These are phyloP conservation scores for Tragelaphus scriptus DNA, from an alignment of 2,113 vertebrate genomes.

Conservation along the genomic window DNA sequence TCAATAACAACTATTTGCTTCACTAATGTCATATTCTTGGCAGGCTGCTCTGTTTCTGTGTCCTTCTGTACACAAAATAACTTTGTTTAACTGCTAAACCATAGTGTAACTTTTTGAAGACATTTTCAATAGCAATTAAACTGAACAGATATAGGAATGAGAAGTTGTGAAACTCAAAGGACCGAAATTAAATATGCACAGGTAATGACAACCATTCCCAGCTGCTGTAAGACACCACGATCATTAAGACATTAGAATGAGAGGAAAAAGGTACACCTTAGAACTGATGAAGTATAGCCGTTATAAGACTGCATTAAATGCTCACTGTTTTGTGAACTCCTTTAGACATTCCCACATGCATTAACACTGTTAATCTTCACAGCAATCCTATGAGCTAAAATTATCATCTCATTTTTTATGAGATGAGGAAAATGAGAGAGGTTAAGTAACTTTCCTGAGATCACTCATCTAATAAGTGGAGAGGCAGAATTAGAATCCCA, in stretches of 20 bases:
- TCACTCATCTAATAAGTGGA: neutral
- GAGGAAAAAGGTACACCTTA: neutral
- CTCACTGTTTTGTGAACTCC: neutral
- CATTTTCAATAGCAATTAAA: neutral
- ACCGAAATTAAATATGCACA: neutral
- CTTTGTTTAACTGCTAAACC: neutral
- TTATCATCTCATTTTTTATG: neutral
- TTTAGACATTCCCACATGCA: neutral
- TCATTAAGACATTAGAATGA: neutral
- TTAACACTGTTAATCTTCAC: neutral
- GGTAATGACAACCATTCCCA: neutral
- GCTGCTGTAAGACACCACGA: neutral
- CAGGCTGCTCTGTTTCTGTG: neutral
- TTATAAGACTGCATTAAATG: too few species aligned
- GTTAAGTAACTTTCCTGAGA: neutral
- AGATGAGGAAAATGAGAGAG: neutral
- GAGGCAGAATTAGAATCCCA: neutral
- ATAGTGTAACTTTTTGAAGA: neutral
- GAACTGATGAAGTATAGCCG: neutral
- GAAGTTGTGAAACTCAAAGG: neutral
- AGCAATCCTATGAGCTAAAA: neutral
- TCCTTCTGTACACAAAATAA: neutral
- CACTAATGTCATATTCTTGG: neutral
- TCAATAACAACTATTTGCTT: neutral
- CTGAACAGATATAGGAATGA: neutral